Base-by-base conservation (phyloP, 2,888 invertebrate genomes). In the Drosophila dives region DNA sequence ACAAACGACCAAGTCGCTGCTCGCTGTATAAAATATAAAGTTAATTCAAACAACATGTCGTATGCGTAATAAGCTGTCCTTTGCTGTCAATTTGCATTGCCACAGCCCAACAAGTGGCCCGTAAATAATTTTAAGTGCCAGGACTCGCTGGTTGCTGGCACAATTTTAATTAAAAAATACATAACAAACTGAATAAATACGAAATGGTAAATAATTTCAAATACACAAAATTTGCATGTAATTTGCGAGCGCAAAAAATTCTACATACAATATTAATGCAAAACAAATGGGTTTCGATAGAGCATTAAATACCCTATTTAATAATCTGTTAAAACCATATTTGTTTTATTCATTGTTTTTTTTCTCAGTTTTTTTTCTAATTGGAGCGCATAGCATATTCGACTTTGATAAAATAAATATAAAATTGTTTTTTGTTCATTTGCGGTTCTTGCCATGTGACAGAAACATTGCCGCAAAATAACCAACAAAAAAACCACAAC, bases 361-460 rank as follows among this genome's bases (percentile, higher is more conserved):
- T 17, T 38, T 3, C 17, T 42, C 3, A 7, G 20, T 15, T 12
- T 10, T n/a, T n/a, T 32, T 40, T 15, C 23, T 33, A 29, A 32
- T 1, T 12, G 33, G 4, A 53, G 56, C 7, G 40, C 32, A 70
- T 53, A 11, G n/a, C 12, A 17, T 12, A 54, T 45, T 49, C 48
- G n/a, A 12, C 8, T 34, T 33, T 33, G 20, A 2, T 4, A n/a
- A 8, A 7, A 15, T 11, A 12, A n/a, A 36, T 15, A 15, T 7
- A 20, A 42, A 36, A n/a, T 34, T 34, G 15, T 12, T 33, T 42
- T 51, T 36, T 60, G 54, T 50, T 68, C 55, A 55, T 72, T 64
- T 72, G 81, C 48, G 77, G 79, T 73, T 81, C 79, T 69, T 68
- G 71, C 64, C 67, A 81, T 73, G 63, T 70, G 87, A 70, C 83